Conservation (phyloP, 1,140 invertebrate genomes). For the Hyles vespertilio region DNA sequence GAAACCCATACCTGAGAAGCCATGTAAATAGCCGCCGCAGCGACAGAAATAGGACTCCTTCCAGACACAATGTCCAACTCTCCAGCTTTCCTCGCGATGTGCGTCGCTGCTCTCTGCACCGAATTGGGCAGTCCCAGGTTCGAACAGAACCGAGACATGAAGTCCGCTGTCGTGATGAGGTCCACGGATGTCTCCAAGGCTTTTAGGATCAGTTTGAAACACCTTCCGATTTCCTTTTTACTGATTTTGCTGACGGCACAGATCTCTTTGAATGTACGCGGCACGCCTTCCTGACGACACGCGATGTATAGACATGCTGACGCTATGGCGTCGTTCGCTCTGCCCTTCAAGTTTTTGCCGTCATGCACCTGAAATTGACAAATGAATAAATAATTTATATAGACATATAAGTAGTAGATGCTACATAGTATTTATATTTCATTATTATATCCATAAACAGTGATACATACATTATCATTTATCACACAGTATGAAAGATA, state of each 20-base stretch:
- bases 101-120: constrained; percentile 96
- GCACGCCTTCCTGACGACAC: constrained; percentile 98
- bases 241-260: constrained; percentile 99
- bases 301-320: constrained; percentile 99
- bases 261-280: constrained; percentile 99
- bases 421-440: too few species aligned
- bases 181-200: constrained; percentile 96
- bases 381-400: neutral
- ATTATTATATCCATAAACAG: too few species aligned
- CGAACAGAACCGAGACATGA: constrained; percentile 96
- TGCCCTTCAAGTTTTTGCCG: constrained; percentile 95
- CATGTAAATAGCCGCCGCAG: constrained; percentile 99
- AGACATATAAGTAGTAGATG: too few species aligned
- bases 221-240: constrained; percentile 98
- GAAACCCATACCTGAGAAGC: constrained; percentile 87
- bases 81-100: constrained; percentile 97
- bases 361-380: constrained; percentile 87
- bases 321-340: constrained; percentile 98
- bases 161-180: constrained; percentile 98
- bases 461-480: too few species aligned
- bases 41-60: constrained; percentile 98
- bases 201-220: constrained; percentile 69
- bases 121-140: constrained; percentile 91
- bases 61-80: constrained; percentile 98
- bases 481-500: too few species aligned